These are phyloP conservation scores for Antedon mediterranea DNA, from an alignment of 53 echinoderm and acorn worm genomes.

Conservation along the genomic window DNA sequence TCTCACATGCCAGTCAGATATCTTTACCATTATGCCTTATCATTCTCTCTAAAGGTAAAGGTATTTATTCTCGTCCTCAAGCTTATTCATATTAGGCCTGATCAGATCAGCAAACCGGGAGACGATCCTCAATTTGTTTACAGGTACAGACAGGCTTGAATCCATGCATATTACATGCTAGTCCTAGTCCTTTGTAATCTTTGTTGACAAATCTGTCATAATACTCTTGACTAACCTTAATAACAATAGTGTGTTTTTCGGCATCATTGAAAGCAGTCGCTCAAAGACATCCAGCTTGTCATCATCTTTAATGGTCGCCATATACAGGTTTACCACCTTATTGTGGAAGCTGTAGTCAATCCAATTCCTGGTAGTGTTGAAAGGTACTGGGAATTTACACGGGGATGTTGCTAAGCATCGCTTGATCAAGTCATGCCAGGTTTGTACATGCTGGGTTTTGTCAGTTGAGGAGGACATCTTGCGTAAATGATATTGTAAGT, in stretches of 20 bases:
- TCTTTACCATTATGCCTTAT: too few relatives aligned
- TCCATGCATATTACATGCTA: too few relatives aligned
- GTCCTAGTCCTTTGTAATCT: too few relatives aligned
- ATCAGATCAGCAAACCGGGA: too few relatives aligned
- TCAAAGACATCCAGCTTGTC: slow-evolving; percentile 38
- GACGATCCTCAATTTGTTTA: too few relatives aligned
- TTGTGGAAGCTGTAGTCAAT: slow-evolving; percentile 58
- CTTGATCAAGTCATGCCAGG: slow-evolving; percentile 36
- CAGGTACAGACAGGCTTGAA: too few relatives aligned
- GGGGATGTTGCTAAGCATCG: slow-evolving; percentile 51
- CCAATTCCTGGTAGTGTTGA: slow-evolving; percentile 32
- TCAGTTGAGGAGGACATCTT: too few relatives aligned
- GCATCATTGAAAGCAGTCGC: slow-evolving; percentile 39
- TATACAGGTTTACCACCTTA: slow-evolving; percentile 31
- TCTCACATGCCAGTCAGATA: too few relatives aligned
- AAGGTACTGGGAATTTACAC: slow-evolving; percentile 37
- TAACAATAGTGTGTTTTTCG: slow-evolving; percentile 33
- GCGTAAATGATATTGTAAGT: slow-evolving; percentile 23
- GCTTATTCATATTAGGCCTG: too few relatives aligned
- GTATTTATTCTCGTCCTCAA: too few relatives aligned
- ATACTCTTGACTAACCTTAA: slow-evolving; percentile 33
- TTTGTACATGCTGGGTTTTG: neutral
- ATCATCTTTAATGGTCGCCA: slow-evolving; percentile 17
- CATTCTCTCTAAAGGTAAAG: too few relatives aligned
- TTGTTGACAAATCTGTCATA: neutral